phyloP scores from a whole-genome alignment of 2,113 vertebrate genomes.

The Alaudala cheleensis region DNA sequence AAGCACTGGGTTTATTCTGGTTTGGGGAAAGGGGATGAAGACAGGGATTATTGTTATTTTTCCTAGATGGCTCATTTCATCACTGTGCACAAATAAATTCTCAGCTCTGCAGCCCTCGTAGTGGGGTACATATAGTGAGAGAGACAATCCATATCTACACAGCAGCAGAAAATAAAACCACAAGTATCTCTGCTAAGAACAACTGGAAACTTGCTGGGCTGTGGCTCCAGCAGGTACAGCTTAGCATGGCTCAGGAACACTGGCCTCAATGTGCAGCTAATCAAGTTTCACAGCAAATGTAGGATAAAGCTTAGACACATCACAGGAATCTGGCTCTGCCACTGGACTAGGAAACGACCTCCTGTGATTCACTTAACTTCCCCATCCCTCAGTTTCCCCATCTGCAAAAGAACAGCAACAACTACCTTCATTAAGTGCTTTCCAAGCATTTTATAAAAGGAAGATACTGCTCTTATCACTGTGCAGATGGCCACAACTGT shows the following conservation, averaged over 20 bases:
- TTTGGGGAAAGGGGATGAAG: neutral
- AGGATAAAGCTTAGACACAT: neutral
- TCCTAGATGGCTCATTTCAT: neutral
- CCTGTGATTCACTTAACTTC: neutral
- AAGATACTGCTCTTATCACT: neutral
- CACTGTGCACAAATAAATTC: neutral
- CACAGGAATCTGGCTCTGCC: neutral
- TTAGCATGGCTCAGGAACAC: neutral
- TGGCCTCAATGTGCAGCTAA: neutral
- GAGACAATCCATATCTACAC: neutral
- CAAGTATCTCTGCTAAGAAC: neutral
- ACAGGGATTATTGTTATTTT: neutral
- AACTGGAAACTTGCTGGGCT: neutral
- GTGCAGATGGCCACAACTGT: conserved; percentile 5
- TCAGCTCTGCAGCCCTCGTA: neutral
- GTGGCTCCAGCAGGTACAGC: neutral
- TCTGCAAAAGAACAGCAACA: neutral
- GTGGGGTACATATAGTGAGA: neutral
- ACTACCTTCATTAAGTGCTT: neutral
- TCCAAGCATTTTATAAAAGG: neutral
- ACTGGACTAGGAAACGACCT: neutral
- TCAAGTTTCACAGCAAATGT: neutral
- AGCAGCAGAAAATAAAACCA: neutral
- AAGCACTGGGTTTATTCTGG: neutral
- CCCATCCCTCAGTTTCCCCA: neutral